Conservation (phyloP, 1,140 invertebrate species). For the Ylistrum balloti region DNA sequence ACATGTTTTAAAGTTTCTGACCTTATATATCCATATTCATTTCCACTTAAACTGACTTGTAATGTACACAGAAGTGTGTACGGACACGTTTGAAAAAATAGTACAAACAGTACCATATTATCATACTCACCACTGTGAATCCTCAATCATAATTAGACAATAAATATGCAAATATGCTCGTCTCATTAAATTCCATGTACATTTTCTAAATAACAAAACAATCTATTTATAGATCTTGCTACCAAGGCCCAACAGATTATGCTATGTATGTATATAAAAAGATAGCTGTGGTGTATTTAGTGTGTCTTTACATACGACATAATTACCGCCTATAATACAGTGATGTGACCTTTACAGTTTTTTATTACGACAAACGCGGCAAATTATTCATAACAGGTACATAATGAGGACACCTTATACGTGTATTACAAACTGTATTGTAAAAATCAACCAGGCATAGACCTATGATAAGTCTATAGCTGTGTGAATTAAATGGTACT, state of each 20-base stretch:
- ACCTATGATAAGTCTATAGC: not conserved
- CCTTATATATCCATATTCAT: not conserved
- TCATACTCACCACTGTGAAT: not conserved
- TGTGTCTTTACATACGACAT: too few relatives aligned
- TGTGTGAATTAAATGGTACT: not conserved
- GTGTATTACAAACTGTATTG: not conserved
- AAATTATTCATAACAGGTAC: conserved; percentile 10
- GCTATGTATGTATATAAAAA: too few relatives aligned
- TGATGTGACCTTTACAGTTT: not conserved
- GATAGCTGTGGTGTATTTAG: not conserved
- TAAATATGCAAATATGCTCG: conserved; percentile 6
- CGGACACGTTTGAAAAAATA: not conserved
- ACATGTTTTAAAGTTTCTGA: not conserved
- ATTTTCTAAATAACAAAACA: not conserved
- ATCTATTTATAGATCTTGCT: conserved; percentile 35
- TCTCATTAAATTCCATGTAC: not conserved
- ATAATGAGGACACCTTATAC: not conserved
- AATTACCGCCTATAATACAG: too few relatives aligned
- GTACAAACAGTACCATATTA: not conserved
- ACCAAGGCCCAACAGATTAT: not conserved
- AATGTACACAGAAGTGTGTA: not conserved
- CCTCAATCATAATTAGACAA: not conserved
- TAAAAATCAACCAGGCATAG: not conserved
- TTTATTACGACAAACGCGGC: not conserved
- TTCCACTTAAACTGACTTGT: too few relatives aligned